Conservation (phyloP, 2,888 invertebrate genomes). For the Empis stercorea region DNA sequence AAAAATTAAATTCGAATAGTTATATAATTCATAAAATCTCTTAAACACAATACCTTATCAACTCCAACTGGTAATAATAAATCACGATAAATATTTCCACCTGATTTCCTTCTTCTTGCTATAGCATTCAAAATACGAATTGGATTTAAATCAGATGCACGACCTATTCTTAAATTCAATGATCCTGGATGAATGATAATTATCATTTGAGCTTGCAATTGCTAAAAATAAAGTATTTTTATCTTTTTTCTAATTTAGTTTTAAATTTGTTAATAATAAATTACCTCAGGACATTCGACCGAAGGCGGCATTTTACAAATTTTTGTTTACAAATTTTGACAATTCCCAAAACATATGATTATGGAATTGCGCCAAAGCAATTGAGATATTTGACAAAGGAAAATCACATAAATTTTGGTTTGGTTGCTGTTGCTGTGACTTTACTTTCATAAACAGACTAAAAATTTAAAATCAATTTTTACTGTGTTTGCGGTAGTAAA, state of each 20-base stretch:
- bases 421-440: too few relatives aligned
- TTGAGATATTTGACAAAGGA: too few relatives aligned
- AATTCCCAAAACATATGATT: not conserved
- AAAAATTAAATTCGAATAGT: not conserved
- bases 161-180: constrained; percentile 72
- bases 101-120: constrained; percentile 24
- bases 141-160: constrained; percentile 82
- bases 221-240: constrained; percentile 35
- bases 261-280: not conserved
- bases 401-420: too few relatives aligned
- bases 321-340: constrained; percentile 3
- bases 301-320: not conserved
- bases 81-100: constrained; percentile 46
- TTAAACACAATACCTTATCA: constrained; percentile 38
- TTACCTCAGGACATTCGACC: not conserved
- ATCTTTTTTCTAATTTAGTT: not conserved
- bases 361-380: too few relatives aligned
- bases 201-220: constrained; percentile 65
- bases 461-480: too few relatives aligned
- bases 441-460: too few relatives aligned
- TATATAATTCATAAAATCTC: too few relatives aligned
- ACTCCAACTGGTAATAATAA: constrained; percentile 52
- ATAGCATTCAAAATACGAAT: constrained; percentile 61
- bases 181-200: constrained; percentile 95
- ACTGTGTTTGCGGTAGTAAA: too few relatives aligned